Base-by-base conservation (phyloP, 2,888 invertebrate species). In the Argyresthia goedartella region DNA sequence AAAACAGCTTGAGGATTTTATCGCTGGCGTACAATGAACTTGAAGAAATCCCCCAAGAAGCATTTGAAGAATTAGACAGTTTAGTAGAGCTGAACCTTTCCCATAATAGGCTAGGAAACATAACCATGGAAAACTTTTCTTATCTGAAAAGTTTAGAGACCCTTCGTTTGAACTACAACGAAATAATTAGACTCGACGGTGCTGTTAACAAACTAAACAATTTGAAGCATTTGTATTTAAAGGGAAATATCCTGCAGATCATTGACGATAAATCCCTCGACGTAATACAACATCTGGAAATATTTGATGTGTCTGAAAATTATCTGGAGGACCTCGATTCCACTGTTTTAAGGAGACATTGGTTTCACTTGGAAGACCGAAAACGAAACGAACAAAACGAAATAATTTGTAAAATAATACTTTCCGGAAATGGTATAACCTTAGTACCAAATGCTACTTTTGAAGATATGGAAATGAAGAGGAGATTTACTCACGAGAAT, bases 271-370 rank as follows among this genome's bases (percentile, higher is more conserved):
- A 71, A 41, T 79, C 81, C 0, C 63, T 81, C 0, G 71, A 75
- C 57, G 71, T 74, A 8, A 79, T 84, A 36, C 63, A 66, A 25
- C 79, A 85, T 59, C 67, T 86, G 45, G 72, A 80, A 63, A 82
- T 79, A 0, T 80, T 85, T 36, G 85, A 85, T 53, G 60, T 84
- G 25, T 82, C 85, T 0, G 62, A 60, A 42, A 86, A 86, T 56
- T 60, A 75, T 48, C 56, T 86, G 11, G 65, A 71, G 42, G 51
- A 64, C 41, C 58, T 84, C 25, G 69, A 68, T n/a, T 69, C 81
- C 0, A 61, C 66, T 0, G 59, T 81, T 54, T 71, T 86, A 16
- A 64, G 65, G 1, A 73, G 82, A 53, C 82, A 84, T 57, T 85
- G 80, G 81, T 55, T 64, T 1, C 82, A 84, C 58, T 67, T 81